Base-by-base conservation (phyloP, 2,888 invertebrate genomes). In the Xanthia togata region DNA sequence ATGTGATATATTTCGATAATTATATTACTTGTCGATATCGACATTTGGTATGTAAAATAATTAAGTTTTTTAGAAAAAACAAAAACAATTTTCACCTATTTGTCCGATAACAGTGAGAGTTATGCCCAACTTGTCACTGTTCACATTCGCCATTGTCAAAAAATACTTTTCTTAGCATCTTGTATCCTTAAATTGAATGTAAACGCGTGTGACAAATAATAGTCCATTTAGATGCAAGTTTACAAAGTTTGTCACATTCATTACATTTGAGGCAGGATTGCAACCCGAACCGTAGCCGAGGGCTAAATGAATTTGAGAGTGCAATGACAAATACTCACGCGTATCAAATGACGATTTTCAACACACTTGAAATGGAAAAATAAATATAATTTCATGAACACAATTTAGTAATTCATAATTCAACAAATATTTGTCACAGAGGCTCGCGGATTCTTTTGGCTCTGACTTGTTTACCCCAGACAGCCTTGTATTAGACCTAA, bases 1-100 rank as follows among this genome's bases (percentile, higher is more conserved):
- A 55, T 83, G 82, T 35, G 65, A n/a, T 9, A 9, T 60, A 12
- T 82, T 60, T 85, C 83, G 85, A 84, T 83, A 44, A 11, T 83
- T 50, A 17, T 59, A 65, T 68, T 17, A 23, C 0, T 14, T 41
- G 9, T 50, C 57, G 57, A 64, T 53, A 60, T 79, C 55, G 69
- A 72, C 1, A 57, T 23, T 23, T 23, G 20, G 2, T 14, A 23
- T 1, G 26, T 44, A 17, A 9, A 23, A 44, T 26, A 38, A 14
- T 26, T 2, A 4, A 41, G 11, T 41, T 11, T 41, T 0, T 9
- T 41, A 41, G 0, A 41, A 41, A 41, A 41, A 44, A 44, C 0
- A 44, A 12, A 44, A 0, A 44, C 44, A 2, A 12, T 44, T 44
- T 12, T 12, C 44, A 44, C 44, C 12, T 12, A 44, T 44, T 44